phyloP scores from a whole-genome alignment of 2,888 invertebrate genomes.

The Acrobasis repandana region DNA sequence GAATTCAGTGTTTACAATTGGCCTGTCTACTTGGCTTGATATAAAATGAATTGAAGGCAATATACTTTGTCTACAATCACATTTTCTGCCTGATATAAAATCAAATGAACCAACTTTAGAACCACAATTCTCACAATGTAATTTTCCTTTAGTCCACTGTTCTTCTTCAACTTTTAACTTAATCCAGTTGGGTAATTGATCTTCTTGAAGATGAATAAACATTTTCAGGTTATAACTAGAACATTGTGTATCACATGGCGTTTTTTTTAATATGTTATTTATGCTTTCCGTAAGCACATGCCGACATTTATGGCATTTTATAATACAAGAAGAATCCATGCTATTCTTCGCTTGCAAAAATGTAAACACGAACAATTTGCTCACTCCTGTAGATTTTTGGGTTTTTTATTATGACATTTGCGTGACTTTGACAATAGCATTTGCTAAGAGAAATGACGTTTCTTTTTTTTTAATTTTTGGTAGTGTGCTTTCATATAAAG shows the following conservation, averaged over 20 bases:
- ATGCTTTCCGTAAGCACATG: constrained; percentile 54
- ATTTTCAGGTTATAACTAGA: constrained; percentile 55
- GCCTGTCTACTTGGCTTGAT: constrained; percentile 84
- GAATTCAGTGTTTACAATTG: constrained; percentile 38
- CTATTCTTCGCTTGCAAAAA: neutral
- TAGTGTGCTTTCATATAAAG: too few relatives aligned
- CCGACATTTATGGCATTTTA: constrained; percentile 78
- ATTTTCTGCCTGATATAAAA: constrained; percentile 85
- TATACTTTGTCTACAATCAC: constrained; percentile 79
- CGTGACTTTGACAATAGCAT: too few relatives aligned
- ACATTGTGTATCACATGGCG: constrained; percentile 46
- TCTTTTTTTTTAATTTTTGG: too few relatives aligned
- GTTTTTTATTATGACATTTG: too few relatives aligned
- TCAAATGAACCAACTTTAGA: constrained; percentile 86
- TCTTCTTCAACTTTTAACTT: constrained; percentile 74
- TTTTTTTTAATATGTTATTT: constrained; percentile 35
- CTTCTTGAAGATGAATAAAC: constrained; percentile 80
- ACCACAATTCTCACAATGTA: constrained; percentile 84
- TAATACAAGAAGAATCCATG: constrained; percentile 36
- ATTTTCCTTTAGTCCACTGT: constrained; percentile 86
- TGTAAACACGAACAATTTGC: neutral
- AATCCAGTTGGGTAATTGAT: constrained; percentile 83
- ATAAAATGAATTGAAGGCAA: constrained; percentile 85
- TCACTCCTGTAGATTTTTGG: too few relatives aligned
- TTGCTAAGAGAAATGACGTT: too few relatives aligned